Base-by-base conservation (phyloP, 2,113 vertebrate genomes). In the Mesitornis unicolor region DNA sequence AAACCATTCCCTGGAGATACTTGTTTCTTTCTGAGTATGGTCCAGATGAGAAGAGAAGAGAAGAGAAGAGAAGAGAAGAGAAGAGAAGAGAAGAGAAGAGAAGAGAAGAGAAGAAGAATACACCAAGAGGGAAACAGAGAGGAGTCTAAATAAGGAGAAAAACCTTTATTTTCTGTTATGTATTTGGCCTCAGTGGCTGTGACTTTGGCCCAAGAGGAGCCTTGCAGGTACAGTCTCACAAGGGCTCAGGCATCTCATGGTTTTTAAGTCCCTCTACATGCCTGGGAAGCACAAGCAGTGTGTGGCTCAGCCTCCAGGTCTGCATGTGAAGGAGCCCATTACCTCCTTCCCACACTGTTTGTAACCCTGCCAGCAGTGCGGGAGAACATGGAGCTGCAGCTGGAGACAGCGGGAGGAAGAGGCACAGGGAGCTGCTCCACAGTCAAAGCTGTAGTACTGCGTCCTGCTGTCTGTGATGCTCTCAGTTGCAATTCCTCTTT, bases 241-340 rank as follows among this genome's bases (percentile, higher is more conserved):
- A 77, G 28, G 54, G 20, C 38, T 47, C 16, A 38, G 68, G 17
- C 47, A 75, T 53, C 28, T 19, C 35, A 18, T 51, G 33, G 7
- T 35, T 84, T 88, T 84, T 53, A 74, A 65, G 64, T 17, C 50
- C 11, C 19, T 65, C 31, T 54, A 47, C 14, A 13, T 1, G 2
- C 35, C 43, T 53, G 56, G 67, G 53, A 80, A 83, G 45, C 48
- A 71, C 14, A 33, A 74, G 50, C 4, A 4, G 16, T 1, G 0
- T 53, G 35, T 82, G 54, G 29, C 40, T 89, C 40, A 82, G 75
- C 45, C 40, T 83, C 15, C 68, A 87, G 40, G 48, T 70, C 60
- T 63, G 31, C 1, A 0, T 57, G 33, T 1, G 0, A 69, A 71
- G 29, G 48, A 90, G 45, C 74, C 42, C 1, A 2, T 47, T 40